A percentile compares a stretch with the other conserved stretches of the same genome.
Conservation (phyloP, 2,113 vertebrate genomes). For the Alligator mississippiensis region DNA sequence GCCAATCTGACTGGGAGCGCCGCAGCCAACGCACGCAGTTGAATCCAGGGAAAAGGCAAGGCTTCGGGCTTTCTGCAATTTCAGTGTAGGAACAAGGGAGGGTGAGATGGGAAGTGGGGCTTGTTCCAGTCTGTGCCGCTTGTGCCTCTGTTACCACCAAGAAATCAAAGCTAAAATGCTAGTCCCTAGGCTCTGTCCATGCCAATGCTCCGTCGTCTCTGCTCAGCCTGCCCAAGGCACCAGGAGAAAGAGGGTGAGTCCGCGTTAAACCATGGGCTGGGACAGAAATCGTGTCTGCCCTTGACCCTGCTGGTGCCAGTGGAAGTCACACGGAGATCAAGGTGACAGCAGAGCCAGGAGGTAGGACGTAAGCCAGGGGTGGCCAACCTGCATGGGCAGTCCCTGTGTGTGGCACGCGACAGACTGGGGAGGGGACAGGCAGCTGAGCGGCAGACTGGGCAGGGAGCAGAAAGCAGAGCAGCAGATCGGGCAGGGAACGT, state of each 20-base stretch:
- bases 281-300: background rate
- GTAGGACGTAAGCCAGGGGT: no score
- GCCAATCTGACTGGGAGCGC: background rate
- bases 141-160: background rate
- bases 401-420: no score
- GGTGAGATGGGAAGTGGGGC: background rate
- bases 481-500: no score
- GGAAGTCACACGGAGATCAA: accelerated
- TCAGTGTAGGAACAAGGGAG: background rate
- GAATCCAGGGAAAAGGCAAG: background rate
- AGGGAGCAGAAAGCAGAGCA: no score
- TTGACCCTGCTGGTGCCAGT: background rate
- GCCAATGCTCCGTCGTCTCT: background rate
- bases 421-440: no score
- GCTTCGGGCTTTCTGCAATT: background rate
- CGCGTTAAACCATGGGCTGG: background rate
- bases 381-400: no score
- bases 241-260: background rate
- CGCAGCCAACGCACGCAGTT: slow-evolving; percentile 27
- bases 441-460: no score
- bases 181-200: background rate
- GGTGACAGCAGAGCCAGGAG: no score
- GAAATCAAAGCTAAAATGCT: background rate
- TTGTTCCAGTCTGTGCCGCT: accelerated
- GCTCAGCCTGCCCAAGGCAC: no score